These are phyloP conservation scores for Pycnomerus fuliginosus DNA, from an alignment of 2,888 invertebrate species.

Conservation along the genomic window DNA sequence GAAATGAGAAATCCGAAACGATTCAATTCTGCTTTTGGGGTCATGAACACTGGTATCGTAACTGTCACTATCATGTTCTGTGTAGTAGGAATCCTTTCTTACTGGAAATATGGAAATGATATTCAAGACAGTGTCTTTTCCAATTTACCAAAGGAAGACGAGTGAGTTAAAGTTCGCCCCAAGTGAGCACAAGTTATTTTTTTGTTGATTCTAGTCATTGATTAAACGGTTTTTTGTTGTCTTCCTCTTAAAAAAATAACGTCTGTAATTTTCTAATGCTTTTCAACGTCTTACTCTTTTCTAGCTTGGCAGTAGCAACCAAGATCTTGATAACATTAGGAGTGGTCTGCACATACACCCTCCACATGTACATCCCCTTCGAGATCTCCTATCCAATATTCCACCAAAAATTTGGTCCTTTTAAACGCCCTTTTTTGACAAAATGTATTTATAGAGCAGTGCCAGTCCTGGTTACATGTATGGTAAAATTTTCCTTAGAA, in stretches of 20 bases:
- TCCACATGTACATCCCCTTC: constrained; percentile 90
- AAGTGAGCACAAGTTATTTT: constrained; percentile 45
- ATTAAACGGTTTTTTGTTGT: too few species aligned
- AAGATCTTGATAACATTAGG: constrained; percentile 74
- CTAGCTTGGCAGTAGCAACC: constrained; percentile 73
- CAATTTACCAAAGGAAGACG: constrained; percentile 65
- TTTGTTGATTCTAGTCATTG: constrained; percentile 1
- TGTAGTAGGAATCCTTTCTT: constrained; percentile 80
- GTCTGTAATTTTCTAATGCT: too few species aligned
- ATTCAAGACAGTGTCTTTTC: constrained; percentile 81
- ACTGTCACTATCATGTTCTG: constrained; percentile 73
- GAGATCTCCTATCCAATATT: constrained; percentile 78
- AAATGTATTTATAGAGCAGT: constrained; percentile 4
- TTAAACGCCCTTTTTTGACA: constrained; percentile 49
- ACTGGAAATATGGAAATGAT: constrained; percentile 69
- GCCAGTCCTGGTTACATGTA: constrained; percentile 7
- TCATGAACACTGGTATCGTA: constrained; percentile 81
- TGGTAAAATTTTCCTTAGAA: background rate
- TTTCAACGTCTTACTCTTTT: too few species aligned
- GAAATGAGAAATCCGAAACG: constrained; percentile 74
- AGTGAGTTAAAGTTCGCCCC: background rate
- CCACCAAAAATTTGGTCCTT: constrained; percentile 55
- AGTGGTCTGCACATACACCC: constrained; percentile 81
- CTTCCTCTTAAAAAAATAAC: too few species aligned
- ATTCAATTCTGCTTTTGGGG: constrained; percentile 76